Base-by-base conservation (phyloP, 2,797 vertebrate species). In the Tragelaphus oryx region DNA sequence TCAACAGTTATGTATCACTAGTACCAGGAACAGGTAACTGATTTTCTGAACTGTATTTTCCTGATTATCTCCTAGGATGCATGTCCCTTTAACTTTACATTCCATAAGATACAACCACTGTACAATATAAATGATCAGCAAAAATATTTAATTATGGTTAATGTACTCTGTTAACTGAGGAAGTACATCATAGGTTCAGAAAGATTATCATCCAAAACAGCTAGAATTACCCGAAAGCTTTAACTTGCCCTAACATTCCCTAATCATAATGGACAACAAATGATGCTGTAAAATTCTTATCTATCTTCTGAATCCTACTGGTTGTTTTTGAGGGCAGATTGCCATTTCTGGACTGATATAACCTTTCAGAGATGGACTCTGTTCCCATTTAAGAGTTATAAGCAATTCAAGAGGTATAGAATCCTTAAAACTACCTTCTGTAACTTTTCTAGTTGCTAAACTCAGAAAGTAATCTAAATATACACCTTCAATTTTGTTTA, bases 21-120 rank as follows among this genome's bases (percentile, higher is more conserved):
- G 12, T 6, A 80, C 48, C 37, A 91, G 22, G 1, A 87, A 88
- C 41, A 93, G 62, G 22, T 71, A 87, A 91, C 71, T 91, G 37
- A 89, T 22, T 94, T 91, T 84, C 91, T 95, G 46, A 93, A 93
- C 46, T 87, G 9, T 26, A 92, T 78, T 94, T 94, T 93, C 68
- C 78, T 88, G 57, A 20, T 5, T 71, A 96, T 26, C 46, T 89
- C 50, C 82, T 65, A 92, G 54, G 28, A 92, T 81, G 9, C 93
- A 8, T 26, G 78, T 20, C 18, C 65, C 94, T 91, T 94, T 87
- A 83, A 88, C 52, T 93, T 96, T 87, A 59, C 2, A 71, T 81
- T 37, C n/a, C 44, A 68, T 57, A 65, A 80, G 83, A 54, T 81
- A 37, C n/a, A 87, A 88, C 44, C 83, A 83, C 26, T 1, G 0